Conservation (phyloP, 2,797 vertebrate genomes). For the Selene dorsalis region DNA sequence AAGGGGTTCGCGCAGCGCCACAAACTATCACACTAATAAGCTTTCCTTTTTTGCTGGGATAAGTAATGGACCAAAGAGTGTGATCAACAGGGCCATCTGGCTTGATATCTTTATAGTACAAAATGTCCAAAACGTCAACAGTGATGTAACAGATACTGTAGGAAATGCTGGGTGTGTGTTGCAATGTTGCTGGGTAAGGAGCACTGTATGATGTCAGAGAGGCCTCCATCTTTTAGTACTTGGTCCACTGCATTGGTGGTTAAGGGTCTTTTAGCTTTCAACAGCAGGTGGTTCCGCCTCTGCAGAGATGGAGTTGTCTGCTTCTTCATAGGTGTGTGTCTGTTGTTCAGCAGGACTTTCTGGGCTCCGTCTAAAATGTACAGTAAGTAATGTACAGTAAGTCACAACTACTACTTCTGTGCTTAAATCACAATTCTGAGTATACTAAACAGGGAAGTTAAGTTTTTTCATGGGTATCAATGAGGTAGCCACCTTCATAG, state of each 20-base stretch:
- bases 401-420: background rate
- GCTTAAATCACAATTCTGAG: background rate
- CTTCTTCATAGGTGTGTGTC: conserved; percentile 71
- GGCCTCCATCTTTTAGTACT: conserved; percentile 76
- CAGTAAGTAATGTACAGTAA: conserved; percentile 11
- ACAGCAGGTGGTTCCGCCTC: conserved; percentile 74
- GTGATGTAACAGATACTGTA: conserved; percentile 63
- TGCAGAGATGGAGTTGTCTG: conserved; percentile 71
- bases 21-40: conserved; percentile 69
- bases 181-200: conserved; percentile 37
- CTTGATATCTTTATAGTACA: conserved; percentile 68
- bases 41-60: conserved; percentile 68
- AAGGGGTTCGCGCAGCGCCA: conserved; percentile 55
- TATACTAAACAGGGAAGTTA: background rate
- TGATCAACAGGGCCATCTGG: conserved; percentile 52
- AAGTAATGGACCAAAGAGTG: conserved; percentile 63
- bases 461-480: background rate
- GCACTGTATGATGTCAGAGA: conserved; percentile 57
- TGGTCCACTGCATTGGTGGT: conserved; percentile 72
- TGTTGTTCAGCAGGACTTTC: conserved; percentile 75
- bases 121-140: conserved; percentile 71
- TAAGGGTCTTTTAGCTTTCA: conserved; percentile 80
- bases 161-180: conserved; percentile 58
- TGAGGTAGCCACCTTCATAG: background rate
- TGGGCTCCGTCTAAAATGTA: conserved; percentile 72